Conservation (phyloP, 1,140 invertebrate genomes). For the Mylabris phalerata region DNA sequence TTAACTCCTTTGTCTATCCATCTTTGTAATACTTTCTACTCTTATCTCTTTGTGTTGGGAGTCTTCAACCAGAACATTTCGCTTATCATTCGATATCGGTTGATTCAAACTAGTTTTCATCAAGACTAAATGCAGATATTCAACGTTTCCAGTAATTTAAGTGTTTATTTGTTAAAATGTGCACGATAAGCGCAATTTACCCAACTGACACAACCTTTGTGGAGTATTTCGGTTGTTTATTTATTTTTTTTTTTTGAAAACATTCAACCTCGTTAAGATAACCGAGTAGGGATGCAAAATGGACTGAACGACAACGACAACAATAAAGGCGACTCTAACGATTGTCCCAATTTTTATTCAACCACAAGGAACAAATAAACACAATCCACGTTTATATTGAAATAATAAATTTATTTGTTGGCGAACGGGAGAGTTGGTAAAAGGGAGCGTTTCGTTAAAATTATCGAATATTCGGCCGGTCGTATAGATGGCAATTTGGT, state of each 20-base stretch:
- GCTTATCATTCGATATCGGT: constrained; percentile 4
- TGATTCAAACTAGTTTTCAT: constrained; percentile 2
- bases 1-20: constrained; percentile 5
- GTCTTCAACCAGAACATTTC: neutral
- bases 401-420: too few relatives aligned
- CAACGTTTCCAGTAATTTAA: neutral
- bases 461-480: too few relatives aligned
- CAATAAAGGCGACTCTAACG: constrained; percentile 9
- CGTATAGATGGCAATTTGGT: neutral
- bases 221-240: constrained; percentile 16
- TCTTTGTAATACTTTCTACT: neutral
- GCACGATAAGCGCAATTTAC: constrained; percentile 19
- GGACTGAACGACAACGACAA: constrained; percentile 14
- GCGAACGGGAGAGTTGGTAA: too few relatives aligned
- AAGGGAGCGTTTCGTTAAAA: too few relatives aligned
- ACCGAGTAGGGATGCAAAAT: constrained; percentile 24
- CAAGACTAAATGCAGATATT: too few relatives aligned
- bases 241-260: too few relatives aligned
- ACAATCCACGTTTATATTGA: too few relatives aligned
- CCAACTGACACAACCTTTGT: constrained; percentile 11
- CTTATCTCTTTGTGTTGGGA: neutral
- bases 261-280: constrained; percentile 19
- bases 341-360: neutral
- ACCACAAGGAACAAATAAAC: too few relatives aligned
- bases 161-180: constrained; percentile 24